These are phyloP conservation scores for Aphaenogaster ashmeadi DNA, from an alignment of 1,140 invertebrate species.

Conservation along the genomic window DNA sequence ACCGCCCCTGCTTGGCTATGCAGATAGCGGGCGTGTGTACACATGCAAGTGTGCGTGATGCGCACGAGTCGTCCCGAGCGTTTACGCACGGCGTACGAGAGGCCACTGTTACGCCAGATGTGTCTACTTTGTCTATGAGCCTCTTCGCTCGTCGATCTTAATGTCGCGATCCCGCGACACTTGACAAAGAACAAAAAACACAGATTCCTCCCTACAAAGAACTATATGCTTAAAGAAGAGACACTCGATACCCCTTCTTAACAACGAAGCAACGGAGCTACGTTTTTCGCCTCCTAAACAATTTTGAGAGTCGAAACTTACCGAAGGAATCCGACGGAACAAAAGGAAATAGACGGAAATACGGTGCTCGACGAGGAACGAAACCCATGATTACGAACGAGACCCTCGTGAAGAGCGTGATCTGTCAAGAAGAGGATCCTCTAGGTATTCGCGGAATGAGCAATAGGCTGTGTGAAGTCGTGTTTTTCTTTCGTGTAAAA, in stretches of 20 bases:
- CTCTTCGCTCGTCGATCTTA: slow-evolving; percentile 53
- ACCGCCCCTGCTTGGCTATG: slow-evolving; percentile 38
- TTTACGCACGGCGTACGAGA: slow-evolving; percentile 64
- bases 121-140: slow-evolving; percentile 65
- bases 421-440: neutral
- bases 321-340: neutral
- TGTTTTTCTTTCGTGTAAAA: neutral
- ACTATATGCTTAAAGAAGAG: neutral
- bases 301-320: neutral
- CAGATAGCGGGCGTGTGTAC: slow-evolving; percentile 5
- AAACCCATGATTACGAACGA: neutral
- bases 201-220: neutral
- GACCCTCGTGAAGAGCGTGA: neutral
- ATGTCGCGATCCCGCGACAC: slow-evolving; percentile 24
- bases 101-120: slow-evolving; percentile 70
- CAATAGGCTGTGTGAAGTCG: neutral
- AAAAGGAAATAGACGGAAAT: neutral
- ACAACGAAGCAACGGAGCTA: neutral
- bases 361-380: neutral
- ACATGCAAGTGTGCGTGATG: slow-evolving; percentile 32
- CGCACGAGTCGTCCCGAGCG: slow-evolving; percentile 46
- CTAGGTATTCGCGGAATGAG: neutral
- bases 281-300: neutral
- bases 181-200: slow-evolving; percentile 48
- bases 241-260: neutral